Base-by-base conservation (phyloP, 2,888 invertebrate genomes). In the Cataglyphis albicans region DNA sequence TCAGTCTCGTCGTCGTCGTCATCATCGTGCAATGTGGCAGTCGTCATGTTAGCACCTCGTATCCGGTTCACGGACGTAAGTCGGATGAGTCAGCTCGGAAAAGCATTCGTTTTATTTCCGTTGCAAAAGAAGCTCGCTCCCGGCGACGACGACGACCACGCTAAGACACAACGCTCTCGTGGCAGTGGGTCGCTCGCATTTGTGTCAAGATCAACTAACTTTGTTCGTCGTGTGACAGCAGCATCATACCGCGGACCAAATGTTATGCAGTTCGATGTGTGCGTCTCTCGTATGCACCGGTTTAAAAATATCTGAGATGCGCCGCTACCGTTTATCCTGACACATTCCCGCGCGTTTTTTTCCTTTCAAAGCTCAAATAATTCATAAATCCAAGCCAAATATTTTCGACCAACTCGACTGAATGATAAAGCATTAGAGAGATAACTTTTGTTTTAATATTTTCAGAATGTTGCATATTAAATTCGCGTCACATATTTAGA, bases 181-280 rank as follows among this genome's bases (percentile, higher is more conserved):
- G 87, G 87, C 89, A 90, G 82, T 87, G 84, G 85, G 86, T 83
- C 87, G 88, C 57, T 63, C 84, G 88, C 88, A 92, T 92, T 86
- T 85, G 91, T 92, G 92, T 92, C 92, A 92, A 92, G 92, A 92
- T 92, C 92, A 92, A 84, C 55, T 76, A 81, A 82, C 65, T 82
- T 64, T 65, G 64, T 65, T 82, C 65, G 35, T 9, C 21, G 81
- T 57, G 57, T 70, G 78, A 80, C 41, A 76, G 25, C 65, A 12
- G 3, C 72, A 32, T 81, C 63, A 38, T 21, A 63, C 12, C 44
- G 55, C 32, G 73, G 81, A 52, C 55, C 35, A 4, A 57, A 67
- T 25, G 57, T 59, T 63, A 48, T 76, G 81, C 81, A 65, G 76
- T 55, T 32, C 48, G 18, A 29, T 32, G 44, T 44, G 55, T 64